phyloP scores from a whole-genome alignment of 92 coral and sea anemone genomes.

The Actinernus sp. region DNA sequence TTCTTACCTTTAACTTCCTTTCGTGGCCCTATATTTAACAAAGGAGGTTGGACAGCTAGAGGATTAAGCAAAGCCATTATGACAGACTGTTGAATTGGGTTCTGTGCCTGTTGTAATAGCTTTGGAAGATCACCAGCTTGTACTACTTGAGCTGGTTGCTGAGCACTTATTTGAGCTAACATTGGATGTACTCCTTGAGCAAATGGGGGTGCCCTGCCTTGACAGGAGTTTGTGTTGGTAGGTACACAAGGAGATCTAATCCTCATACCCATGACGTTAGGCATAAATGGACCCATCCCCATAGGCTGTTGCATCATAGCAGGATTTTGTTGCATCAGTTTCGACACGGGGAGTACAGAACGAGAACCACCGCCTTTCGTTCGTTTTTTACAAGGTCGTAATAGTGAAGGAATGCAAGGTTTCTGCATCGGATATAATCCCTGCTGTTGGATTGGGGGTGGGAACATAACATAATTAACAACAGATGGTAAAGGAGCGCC shows the following conservation, averaged over 20 bases:
- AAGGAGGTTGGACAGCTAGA: slow-evolving; percentile 1
- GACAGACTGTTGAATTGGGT: slow-evolving; percentile 26
- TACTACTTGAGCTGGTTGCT: slow-evolving; percentile 6
- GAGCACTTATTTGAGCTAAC: slow-evolving; percentile 1
- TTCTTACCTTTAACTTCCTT: slow-evolving; percentile 11
- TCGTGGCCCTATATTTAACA: too few species aligned
- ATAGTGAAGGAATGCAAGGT: slow-evolving; percentile 49
- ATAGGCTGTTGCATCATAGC: background rate
- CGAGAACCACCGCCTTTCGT: slow-evolving; percentile 27
- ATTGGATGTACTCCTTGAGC: too few species aligned
- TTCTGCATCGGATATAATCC: slow-evolving; percentile 13
- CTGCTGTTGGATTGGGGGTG: too few species aligned
- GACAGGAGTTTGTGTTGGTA: too few species aligned
- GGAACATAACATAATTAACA: background rate
- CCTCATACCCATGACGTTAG: too few species aligned
- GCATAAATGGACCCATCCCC: slow-evolving; percentile 2
- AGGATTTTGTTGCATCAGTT: background rate
- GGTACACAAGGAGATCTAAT: too few species aligned
- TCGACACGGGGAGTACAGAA: slow-evolving; percentile 4
- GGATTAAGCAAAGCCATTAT: slow-evolving; percentile 18
- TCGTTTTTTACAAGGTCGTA: slow-evolving; percentile 17
- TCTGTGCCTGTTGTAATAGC: slow-evolving; percentile 7
- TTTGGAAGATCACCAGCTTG: slow-evolving; percentile 5
- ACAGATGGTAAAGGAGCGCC: slow-evolving; percentile 7
- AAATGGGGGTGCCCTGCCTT: too few species aligned